Evolutionary conservation across 2,888 invertebrate genomes (phyloP).

Genomic region (Pachydiplax longipennis): DNA sequence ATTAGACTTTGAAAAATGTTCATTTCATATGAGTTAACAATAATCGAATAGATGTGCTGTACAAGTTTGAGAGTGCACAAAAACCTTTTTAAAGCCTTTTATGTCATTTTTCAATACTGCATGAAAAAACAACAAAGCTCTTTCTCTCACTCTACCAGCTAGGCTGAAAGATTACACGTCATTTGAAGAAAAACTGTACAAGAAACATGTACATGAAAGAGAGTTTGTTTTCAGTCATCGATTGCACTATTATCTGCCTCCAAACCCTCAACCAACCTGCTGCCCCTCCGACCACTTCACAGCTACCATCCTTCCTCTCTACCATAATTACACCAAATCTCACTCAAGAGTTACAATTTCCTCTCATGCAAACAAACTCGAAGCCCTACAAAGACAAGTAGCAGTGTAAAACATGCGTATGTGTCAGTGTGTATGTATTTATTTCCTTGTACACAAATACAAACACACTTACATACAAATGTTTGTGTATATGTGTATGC

Average conservation of each 20-base stretch:
- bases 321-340: slow-evolving; percentile 36
- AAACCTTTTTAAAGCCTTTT: slow-evolving; percentile 34
- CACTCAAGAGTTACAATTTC: slow-evolving; percentile 31
- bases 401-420: slow-evolving; percentile 41
- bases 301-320: slow-evolving; percentile 24
- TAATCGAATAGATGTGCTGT: slow-evolving; percentile 39
- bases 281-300: background rate
- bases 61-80: slow-evolving; percentile 42
- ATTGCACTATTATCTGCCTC: background rate
- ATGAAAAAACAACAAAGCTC: slow-evolving; percentile 40
- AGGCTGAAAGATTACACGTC: slow-evolving; percentile 46
- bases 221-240: slow-evolving; percentile 21
- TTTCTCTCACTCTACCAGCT: slow-evolving; percentile 43
- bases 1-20: slow-evolving; percentile 31
- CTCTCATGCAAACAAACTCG: background rate
- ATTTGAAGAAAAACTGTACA: slow-evolving; percentile 45
- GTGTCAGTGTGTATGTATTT: slow-evolving; percentile 24
- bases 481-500: too few species aligned
- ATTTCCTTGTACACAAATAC: background rate
- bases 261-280: background rate
- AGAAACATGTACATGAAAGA: slow-evolving; percentile 45
- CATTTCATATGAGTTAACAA: slow-evolving; percentile 38
- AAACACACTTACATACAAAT: too few species aligned
- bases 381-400: slow-evolving; percentile 34
- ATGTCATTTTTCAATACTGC: slow-evolving; percentile 42